phyloP scores from a whole-genome alignment of 2,797 vertebrate genomes.

The Xenentodon cancila region DNA sequence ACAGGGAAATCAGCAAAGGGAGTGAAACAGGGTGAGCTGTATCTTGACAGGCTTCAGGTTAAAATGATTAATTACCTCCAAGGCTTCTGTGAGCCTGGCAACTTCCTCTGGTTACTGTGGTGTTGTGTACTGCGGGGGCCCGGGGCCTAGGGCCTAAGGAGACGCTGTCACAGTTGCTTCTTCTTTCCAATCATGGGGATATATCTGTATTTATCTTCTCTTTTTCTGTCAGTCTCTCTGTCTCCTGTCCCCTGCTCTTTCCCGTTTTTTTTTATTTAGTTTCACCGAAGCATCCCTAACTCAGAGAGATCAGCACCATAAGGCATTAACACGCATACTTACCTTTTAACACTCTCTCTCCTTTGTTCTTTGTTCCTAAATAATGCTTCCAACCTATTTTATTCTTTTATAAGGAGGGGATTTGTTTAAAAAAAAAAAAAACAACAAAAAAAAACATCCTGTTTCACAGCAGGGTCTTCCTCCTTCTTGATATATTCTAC shows the following conservation, averaged over 20 bases:
- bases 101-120: slow-evolving; percentile 88
- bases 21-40: slow-evolving; percentile 71
- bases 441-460: too few relatives aligned
- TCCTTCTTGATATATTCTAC: neutral
- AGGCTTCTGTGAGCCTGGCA: slow-evolving; percentile 85
- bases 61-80: slow-evolving; percentile 95
- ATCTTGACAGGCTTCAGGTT: slow-evolving; percentile 92
- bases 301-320: neutral
- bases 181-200: slow-evolving; percentile 53
- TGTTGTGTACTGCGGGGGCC: slow-evolving; percentile 66
- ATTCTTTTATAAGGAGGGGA: neutral
- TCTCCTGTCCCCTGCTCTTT: slow-evolving; percentile 1
- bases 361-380: neutral
- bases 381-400: neutral
- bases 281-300: neutral
- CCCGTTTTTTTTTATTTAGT: slow-evolving; percentile 4
- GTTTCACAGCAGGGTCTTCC: too few relatives aligned
- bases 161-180: slow-evolving; percentile 84
- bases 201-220: slow-evolving; percentile 52
- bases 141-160: slow-evolving; percentile 69
- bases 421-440: too few relatives aligned
- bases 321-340: neutral
- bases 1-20: slow-evolving; percentile 90
- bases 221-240: slow-evolving; percentile 5
- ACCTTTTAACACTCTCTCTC: neutral